Percentiles rank a stretch among this genome's conserved stretches.
These are phyloP conservation scores for Thyatira batis DNA, from an alignment of 2,888 invertebrate species.

Conservation along the genomic window DNA sequence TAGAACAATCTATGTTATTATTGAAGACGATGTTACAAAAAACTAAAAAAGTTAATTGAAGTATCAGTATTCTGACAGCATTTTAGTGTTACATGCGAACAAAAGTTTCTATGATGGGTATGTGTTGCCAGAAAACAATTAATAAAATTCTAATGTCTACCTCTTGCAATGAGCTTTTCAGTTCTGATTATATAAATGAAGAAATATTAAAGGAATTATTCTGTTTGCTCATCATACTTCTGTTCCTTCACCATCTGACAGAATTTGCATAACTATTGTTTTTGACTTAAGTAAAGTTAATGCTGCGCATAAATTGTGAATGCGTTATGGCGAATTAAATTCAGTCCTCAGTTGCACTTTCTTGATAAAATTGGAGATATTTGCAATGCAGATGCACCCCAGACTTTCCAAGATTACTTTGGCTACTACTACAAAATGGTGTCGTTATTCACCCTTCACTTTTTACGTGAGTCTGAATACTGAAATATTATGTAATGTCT, in stretches of 20 bases:
- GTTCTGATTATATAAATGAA: too few species aligned
- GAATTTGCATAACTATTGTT: slow-evolving; percentile 21
- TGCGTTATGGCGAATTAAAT: slow-evolving; percentile 57
- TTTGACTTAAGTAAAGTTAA: slow-evolving; percentile 19
- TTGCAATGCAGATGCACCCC: slow-evolving; percentile 68
- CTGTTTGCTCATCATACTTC: neutral
- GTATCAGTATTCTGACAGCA: too few species aligned
- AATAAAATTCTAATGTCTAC: too few species aligned
- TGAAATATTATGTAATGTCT: slow-evolving; percentile 4
- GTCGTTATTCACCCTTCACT: slow-evolving; percentile 51
- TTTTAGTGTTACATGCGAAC: too few species aligned
- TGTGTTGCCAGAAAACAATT: too few species aligned
- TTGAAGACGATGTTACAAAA: too few species aligned
- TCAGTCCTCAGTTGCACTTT: slow-evolving; percentile 63
- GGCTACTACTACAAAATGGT: slow-evolving; percentile 46
- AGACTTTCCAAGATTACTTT: slow-evolving; percentile 52
- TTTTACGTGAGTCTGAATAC: slow-evolving; percentile 9
- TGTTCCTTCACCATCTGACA: neutral
- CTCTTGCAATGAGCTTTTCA: too few species aligned
- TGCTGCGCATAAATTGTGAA: slow-evolving; percentile 49
- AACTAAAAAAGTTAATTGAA: too few species aligned
- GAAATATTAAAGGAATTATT: slow-evolving; percentile 3
- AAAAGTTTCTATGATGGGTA: too few species aligned
- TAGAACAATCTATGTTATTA: too few species aligned
- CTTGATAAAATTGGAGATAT: slow-evolving; percentile 70